These are phyloP conservation scores for Myripristis jacobus DNA, from an alignment of 2,797 vertebrate species.

Conservation along the genomic window DNA sequence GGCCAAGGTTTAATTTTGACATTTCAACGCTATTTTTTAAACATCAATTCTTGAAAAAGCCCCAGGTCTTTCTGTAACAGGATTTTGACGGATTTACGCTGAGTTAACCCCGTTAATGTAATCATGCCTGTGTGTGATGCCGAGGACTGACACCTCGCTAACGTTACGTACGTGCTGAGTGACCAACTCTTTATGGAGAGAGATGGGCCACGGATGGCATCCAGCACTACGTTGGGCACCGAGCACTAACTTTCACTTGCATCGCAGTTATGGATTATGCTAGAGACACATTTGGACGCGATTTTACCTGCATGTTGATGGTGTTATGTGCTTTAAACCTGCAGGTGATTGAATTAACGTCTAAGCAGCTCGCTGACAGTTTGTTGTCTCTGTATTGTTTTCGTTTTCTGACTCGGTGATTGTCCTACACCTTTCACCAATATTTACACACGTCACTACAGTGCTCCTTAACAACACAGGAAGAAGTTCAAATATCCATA, in stretches of 20 bases:
- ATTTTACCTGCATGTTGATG: neutral
- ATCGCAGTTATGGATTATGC: neutral
- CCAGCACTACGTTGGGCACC: constrained; percentile 9
- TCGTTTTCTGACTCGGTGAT: constrained; percentile 6
- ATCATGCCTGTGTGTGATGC: constrained; percentile 64
- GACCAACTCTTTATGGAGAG: constrained; percentile 79
- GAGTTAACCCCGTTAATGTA: constrained; percentile 23
- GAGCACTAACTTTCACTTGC: constrained; percentile 20
- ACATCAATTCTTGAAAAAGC: neutral
- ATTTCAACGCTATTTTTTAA: constrained; percentile 3
- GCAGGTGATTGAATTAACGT: neutral
- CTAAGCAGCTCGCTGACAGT: constrained; percentile 1
- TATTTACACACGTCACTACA: neutral
- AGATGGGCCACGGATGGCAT: constrained; percentile 31
- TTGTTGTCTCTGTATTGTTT: neutral
- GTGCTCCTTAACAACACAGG: neutral
- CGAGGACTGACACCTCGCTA: constrained; percentile 56
- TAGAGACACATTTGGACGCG: neutral
- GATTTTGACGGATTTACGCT: constrained; percentile 38
- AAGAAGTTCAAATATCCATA: neutral
- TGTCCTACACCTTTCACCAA: neutral
- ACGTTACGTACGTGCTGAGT: constrained; percentile 75
- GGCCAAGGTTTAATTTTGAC: neutral
- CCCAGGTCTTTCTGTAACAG: neutral
- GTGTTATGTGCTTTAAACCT: neutral